Base-by-base conservation (phyloP, 2,888 invertebrate genomes). In the Allolobophora icterica region DNA sequence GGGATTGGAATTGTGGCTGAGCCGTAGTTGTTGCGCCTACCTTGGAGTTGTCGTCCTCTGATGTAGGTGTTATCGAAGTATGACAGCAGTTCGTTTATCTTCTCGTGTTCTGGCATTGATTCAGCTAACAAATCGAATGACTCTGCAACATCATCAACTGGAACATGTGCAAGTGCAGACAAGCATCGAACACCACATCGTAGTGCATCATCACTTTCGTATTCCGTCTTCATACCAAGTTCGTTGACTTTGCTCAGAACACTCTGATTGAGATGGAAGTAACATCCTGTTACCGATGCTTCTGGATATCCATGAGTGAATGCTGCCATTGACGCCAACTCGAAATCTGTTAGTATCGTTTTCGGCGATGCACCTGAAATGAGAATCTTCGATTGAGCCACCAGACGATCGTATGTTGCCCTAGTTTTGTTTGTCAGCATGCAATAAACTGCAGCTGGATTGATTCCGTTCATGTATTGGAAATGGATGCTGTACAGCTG, bases 401-500 rank as follows among this genome's bases (percentile, higher is more conserved):
- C 17, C 5, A 90, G n/a, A 33, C 15, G 45, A 11, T 45, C 45
- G 19, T 45, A n/a, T n/a, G n/a, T n/a, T n/a, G n/a, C n/a, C n/a
- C n/a, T n/a, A n/a, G n/a, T n/a, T n/a, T n/a, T n/a, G 19, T 45
- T 45, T 2, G 45, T 45, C 2, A 45, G 11, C 13, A 45, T 2
- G 45, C 45, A n/a, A 17, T 90, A 90, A 1, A 40, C 15, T 6
- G 90, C 90, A 2, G 71, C 90, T 34, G 71, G 90, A 58, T 90
- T 90, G 33, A 90, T 34, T 87, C 83, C 90, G 15, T 13, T 34
- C 11, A n/a, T 58, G 38, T 89, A 45, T 21, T 40, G n/a, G 58
- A 90, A 90, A n/a, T 90, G 90, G 34, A 90, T 90, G 30, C 52
- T 52, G 42, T 90, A 87, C 13, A 90, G 83, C n/a, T n/a, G n/a